Percentiles rank a stretch among this genome's conserved stretches.
Conservation (phyloP, 1,140 invertebrate species). For the Gryllus bimaculatus region DNA sequence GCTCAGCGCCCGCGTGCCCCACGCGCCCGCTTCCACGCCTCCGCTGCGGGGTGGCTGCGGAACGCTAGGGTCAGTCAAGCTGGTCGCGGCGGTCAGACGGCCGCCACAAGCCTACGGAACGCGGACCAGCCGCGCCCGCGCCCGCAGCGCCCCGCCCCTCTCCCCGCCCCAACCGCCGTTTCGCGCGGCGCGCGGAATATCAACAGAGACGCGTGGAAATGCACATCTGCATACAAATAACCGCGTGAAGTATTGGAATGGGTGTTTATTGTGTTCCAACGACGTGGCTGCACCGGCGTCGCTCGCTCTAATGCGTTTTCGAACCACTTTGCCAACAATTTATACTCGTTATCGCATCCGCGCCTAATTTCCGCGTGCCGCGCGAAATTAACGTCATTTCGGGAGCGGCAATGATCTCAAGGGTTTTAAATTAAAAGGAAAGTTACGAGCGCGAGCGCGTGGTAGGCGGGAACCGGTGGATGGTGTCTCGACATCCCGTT, state of each 20-base stretch:
- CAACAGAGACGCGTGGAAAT: not conserved
- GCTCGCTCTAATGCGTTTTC: not conserved
- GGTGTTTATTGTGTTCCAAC: not conserved
- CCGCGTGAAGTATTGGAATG: not conserved
- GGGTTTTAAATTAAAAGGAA: not conserved
- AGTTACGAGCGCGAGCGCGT: not conserved
- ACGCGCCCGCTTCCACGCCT: not conserved
- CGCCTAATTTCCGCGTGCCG: not conserved
- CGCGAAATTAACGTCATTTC: not conserved
- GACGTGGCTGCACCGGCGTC: not conserved
- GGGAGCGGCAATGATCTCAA: not conserved
- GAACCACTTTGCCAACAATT: conserved; percentile 1
- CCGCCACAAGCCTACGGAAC: too few species aligned
- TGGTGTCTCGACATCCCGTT: not conserved
- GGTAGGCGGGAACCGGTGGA: not conserved
- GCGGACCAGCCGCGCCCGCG: too few species aligned
- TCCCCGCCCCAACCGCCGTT: too few species aligned
- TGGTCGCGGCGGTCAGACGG: too few species aligned
- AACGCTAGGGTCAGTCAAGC: too few species aligned
- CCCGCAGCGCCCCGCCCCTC: too few species aligned
- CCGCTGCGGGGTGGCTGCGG: not conserved
- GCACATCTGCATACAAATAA: not conserved
- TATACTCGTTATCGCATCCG: not conserved
- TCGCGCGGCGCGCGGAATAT: not conserved
- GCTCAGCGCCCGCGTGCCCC: too few species aligned